phyloP scores from a whole-genome alignment of 2,888 invertebrate genomes.

The Hemistola chrysoprasaria region DNA sequence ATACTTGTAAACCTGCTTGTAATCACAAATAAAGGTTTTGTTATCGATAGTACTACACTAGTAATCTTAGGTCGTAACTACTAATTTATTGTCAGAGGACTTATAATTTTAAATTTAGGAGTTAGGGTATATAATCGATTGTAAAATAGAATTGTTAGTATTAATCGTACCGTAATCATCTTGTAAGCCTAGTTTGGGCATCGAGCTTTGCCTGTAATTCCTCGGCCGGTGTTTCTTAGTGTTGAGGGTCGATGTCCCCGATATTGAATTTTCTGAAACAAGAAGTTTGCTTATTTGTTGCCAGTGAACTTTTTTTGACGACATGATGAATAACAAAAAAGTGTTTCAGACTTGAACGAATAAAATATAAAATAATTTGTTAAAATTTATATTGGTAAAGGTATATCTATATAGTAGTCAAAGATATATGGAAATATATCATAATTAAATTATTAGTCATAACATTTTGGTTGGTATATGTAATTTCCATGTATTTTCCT shows the following conservation, averaged over 20 bases:
- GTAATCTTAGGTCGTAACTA: neutral
- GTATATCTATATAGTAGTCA: too few relatives aligned
- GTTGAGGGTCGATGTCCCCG: constrained; percentile 73
- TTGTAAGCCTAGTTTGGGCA: constrained; percentile 75
- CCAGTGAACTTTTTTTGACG: constrained; percentile 5
- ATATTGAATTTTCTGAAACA: constrained; percentile 74
- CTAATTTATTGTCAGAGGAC: neutral
- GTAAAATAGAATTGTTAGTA: constrained; percentile 5
- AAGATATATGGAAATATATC: too few relatives aligned
- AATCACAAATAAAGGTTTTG: constrained; percentile 17
- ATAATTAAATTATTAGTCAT: too few relatives aligned
- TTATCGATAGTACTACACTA: constrained; percentile 17
- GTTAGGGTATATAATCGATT: constrained; percentile 1
- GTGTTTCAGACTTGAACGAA: too few relatives aligned
- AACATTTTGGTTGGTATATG: too few relatives aligned
- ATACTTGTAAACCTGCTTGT: constrained; percentile 14
- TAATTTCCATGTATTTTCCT: too few relatives aligned
- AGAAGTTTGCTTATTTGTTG: constrained; percentile 23
- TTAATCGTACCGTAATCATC: constrained; percentile 71
- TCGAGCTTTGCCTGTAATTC: constrained; percentile 76
- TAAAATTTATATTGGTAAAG: too few relatives aligned
- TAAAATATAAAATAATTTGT: too few relatives aligned
- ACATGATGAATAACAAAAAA: too few relatives aligned
- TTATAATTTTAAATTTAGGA: neutral
- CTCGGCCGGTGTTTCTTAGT: constrained; percentile 71